phyloP scores from a whole-genome alignment of 92 coral and sea anemone genomes.

The Siderastrea siderea region DNA sequence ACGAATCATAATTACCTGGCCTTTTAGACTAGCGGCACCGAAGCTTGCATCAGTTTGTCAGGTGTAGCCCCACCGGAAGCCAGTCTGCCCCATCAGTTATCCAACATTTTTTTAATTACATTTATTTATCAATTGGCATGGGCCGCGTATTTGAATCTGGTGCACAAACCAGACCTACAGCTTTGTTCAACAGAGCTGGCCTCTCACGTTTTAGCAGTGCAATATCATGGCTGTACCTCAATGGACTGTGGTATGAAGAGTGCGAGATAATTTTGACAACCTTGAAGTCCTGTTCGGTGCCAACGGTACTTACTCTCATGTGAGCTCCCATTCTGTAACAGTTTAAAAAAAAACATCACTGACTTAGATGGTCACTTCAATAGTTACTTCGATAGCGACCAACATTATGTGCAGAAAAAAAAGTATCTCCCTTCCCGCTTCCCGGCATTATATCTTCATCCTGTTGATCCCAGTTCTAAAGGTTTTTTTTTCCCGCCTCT shows the following conservation, averaged over 20 bases:
- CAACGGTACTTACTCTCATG: neutral
- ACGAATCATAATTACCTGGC: neutral
- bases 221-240: constrained; percentile 3
- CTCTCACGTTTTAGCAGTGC: neutral
- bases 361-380: too few relatives aligned
- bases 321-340: neutral
- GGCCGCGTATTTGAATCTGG: neutral
- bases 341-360: too few relatives aligned
- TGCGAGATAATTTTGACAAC: constrained; percentile 1
- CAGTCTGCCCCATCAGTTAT: constrained; percentile 2
- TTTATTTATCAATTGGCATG: neutral
- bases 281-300: constrained; percentile 5
- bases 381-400: too few relatives aligned
- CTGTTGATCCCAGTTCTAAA: too few relatives aligned
- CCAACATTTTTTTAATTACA: constrained; percentile 12
- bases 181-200: constrained; percentile 3
- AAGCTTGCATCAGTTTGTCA: neutral
- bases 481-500: too few relatives aligned
- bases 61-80: neutral
- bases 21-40: neutral
- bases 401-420: too few relatives aligned
- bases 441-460: too few relatives aligned
- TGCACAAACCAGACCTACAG: neutral
- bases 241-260: neutral
- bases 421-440: too few relatives aligned